A percentile compares a stretch with the other conserved stretches of the same genome.
Conservation (phyloP, 2,113 vertebrate genomes). For the Sturnira hondurensis region DNA sequence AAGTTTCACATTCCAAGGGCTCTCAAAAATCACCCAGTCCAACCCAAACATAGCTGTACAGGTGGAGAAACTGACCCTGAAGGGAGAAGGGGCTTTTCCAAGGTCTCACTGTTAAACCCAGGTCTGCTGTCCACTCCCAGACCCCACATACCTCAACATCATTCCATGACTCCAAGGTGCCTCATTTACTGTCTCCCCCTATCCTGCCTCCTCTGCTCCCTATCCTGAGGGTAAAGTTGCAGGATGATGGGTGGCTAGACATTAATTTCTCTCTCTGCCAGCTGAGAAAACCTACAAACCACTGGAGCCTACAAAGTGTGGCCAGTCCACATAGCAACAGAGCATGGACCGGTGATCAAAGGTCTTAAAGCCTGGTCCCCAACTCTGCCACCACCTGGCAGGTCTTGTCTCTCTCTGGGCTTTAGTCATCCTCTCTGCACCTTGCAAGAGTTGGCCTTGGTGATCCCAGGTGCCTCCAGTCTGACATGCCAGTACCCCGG, state of each 20-base stretch:
- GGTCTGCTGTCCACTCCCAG: neutral
- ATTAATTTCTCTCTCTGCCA: slow-evolving; percentile 5
- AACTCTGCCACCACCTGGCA: slow-evolving; percentile 3
- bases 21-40: neutral
- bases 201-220: neutral
- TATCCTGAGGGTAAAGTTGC: neutral
- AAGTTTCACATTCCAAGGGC: neutral
- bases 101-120: neutral
- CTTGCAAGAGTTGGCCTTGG: neutral
- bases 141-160: neutral
- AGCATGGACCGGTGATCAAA: neutral
- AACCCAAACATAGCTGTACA: neutral
- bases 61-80: neutral
- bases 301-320: neutral
- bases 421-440: neutral
- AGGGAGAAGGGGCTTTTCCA: neutral
- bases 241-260: neutral
- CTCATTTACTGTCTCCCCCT: neutral
- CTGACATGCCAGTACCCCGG: neutral
- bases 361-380: slow-evolving; percentile 20
- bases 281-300: neutral
- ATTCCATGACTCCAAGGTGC: neutral
- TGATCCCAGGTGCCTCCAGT: neutral
- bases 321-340: neutral
- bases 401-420: neutral